Base-by-base conservation (phyloP, 1,140 invertebrate genomes). In the Hyphantria cunea region DNA sequence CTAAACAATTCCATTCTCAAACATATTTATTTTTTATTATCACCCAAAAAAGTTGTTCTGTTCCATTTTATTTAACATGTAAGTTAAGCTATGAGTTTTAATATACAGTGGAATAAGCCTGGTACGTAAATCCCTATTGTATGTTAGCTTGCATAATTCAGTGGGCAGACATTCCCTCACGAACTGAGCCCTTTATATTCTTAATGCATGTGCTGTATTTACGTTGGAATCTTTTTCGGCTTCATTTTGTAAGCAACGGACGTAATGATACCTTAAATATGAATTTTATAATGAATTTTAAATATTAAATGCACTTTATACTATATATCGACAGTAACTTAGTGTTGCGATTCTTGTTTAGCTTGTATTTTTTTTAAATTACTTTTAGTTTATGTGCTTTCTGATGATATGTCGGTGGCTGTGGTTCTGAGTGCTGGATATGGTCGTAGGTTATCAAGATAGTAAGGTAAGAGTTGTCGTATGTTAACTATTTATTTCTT, bases 101-200 rank as follows among this genome's bases (percentile, higher is more conserved):
- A 51, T 55, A 51, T 52, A 48, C 32, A 58, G 52, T 58, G 37
- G 49, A 17, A 58, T 44, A 12, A 6, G 33, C 37, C 47, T n/a
- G 54, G 47, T 52, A 42, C 39, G 54, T 58, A 59, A 52, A 59
- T 65, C 41, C 63, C 52, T 33, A 58, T 58, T 64, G 54, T 65
- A 37, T 10, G 15, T 25, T 15, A 10, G 45, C 54, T 44, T 78
- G 66, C 72, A 75, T 78, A 75, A 78, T 78, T 78, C 70, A 78
- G 47, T 39, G 39, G 12, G 51, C 60, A 32, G 34, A 54, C 72
- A 74, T 72, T 66, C 69, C 58, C 55, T 61, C 69, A 74, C 74
- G 72, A 25, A 59, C 10, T 0, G 8, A 25, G 48, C 47, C 63
- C 39, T 58, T 56, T 45, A 39, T 48, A 58, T 39, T 49, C 14